Percentiles rank a stretch among this genome's conserved stretches.
phyloP scores from a whole-genome alignment of 2,113 vertebrate species.

The Perognathus longimembris region DNA sequence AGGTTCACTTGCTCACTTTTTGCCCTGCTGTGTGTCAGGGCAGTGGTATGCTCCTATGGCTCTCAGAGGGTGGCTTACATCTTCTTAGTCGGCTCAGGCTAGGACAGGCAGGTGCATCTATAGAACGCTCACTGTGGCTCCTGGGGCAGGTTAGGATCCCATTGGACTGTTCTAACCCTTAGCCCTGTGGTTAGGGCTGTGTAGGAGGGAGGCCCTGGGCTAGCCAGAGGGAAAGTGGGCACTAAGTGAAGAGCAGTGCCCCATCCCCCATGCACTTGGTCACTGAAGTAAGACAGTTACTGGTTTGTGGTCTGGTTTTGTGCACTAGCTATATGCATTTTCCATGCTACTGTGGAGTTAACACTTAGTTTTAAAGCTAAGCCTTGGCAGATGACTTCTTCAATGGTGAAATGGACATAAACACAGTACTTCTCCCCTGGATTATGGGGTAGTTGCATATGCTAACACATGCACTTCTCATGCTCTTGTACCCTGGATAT shows the following conservation, averaged over 20 bases:
- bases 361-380: background rate
- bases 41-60: background rate
- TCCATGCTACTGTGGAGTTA: background rate
- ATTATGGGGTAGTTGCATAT: background rate
- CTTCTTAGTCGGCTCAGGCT: rapidly evolving
- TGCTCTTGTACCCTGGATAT: no score
- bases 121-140: rapidly evolving
- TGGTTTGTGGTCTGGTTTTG: background rate
- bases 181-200: background rate
- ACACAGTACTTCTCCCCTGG: background rate
- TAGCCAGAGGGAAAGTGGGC: rapidly evolving
- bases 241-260: no score
- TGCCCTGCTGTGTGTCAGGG: background rate
- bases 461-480: rapidly evolving
- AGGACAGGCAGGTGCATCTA: background rate
- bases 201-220: no score
- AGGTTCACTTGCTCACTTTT: background rate
- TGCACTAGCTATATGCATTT: background rate
- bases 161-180: background rate
- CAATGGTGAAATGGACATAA: background rate
- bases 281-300: background rate
- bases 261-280: background rate
- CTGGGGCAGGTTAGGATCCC: background rate
- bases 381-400: background rate
- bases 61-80: background rate